Evolutionary conservation across 2,797 vertebrate species (phyloP), one percentile per base, ranked within the genome.

Genomic region (Micromesistius poutassou): DNA sequence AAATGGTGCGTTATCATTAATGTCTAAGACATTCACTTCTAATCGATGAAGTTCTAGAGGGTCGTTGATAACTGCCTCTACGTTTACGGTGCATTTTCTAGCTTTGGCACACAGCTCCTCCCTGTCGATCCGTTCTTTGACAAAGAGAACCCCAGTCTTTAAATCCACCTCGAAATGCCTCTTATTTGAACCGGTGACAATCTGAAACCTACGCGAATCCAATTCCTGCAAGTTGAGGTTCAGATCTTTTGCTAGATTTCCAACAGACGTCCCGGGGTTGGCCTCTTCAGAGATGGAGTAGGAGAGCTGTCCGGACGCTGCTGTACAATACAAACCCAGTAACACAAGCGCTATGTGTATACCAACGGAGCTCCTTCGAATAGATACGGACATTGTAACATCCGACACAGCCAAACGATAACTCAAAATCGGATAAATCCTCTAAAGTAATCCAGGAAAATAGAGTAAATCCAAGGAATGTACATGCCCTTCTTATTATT

Each of bases 211-310:
- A 14, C 91, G 91, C 0, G 86, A 16, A 72, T 90, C 89, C 76
- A 94, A 80, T 0, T 90, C 90, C 1, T 87, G 81, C 0, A 88
- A 66, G 71, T 85, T 90, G 10, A 94, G 70, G 14, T 80, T 90
- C 22, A 94, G 81, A 88, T 94, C 91, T 55, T 91, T 92, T 0
- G 91, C 92, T 22, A 94, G 62, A 85, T 94, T 94, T 75, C 91
- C 94, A 7, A 94, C 87, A 12, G 82, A 73, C 12, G 89, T 91
- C 28, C 90, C 92, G 5, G 16, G 50, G 38, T 92, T 89, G 42
- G 84, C 84, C 78, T 94, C 92, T 82, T 94, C 94, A 14, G 86
- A 80, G 0, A 94, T 85, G 2, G 92, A 91, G 73, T 93, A 94
- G 1, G 87, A 85, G 33, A 94, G 84, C 79, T 94, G 92, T 8